Conservation (phyloP, 2,113 vertebrate species). For the Melanocharis versteri region DNA sequence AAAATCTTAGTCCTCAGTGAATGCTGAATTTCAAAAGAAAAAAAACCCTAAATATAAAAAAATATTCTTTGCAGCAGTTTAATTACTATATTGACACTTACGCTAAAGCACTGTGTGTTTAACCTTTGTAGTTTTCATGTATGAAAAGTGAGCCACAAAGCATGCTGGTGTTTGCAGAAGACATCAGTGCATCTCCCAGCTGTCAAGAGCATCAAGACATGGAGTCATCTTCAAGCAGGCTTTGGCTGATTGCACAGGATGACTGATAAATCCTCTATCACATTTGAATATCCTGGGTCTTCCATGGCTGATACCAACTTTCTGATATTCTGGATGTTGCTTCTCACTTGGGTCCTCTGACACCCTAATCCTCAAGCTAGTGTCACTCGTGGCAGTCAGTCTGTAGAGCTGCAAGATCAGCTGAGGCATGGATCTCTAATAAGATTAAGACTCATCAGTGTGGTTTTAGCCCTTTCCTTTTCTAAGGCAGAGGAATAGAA, state of each 20-base stretch:
- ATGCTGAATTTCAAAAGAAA: neutral
- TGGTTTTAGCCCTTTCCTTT: conserved; percentile 75
- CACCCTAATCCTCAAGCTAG: neutral
- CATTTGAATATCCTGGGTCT: neutral
- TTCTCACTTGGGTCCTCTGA: neutral
- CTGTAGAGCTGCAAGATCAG: conserved; percentile 73
- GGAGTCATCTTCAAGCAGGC: neutral
- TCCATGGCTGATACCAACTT: neutral
- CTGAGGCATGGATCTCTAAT: conserved; percentile 76
- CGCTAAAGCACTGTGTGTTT: neutral
- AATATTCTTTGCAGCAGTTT: neutral
- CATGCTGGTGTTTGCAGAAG: neutral
- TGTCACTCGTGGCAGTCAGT: conserved; percentile 66
- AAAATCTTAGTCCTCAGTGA: neutral
- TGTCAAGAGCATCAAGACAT: neutral
- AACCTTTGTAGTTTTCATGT: neutral
- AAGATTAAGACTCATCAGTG: conserved; percentile 77
- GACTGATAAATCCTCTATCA: neutral
- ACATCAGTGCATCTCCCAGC: neutral
- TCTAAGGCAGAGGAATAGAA: conserved; percentile 63
- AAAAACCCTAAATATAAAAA: rapidly evolving
- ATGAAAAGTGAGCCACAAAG: neutral
- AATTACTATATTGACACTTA: neutral
- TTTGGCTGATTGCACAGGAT: neutral
- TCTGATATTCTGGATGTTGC: neutral